Conservation (phyloP, 2,888 invertebrate genomes). For the Schizotus pectinicornis region DNA sequence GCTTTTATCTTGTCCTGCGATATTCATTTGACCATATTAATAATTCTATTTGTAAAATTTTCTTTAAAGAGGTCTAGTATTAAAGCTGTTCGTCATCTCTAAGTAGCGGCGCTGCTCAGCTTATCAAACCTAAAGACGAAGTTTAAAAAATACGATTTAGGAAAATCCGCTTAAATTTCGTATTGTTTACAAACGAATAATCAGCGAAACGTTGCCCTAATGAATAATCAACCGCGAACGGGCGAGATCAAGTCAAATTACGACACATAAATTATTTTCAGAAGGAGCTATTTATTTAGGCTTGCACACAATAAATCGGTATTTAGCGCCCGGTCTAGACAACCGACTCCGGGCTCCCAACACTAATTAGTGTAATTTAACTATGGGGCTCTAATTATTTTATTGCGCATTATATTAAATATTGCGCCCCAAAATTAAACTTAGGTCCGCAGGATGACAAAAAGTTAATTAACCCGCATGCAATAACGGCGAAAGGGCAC, state of each 20-base stretch:
- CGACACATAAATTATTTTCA: constrained; percentile 2
- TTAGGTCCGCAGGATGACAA: too few relatives aligned
- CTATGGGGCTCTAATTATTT: too few relatives aligned
- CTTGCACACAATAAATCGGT: neutral
- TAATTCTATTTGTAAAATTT: constrained; percentile 30
- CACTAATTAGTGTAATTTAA: too few relatives aligned
- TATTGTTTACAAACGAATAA: neutral
- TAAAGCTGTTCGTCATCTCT: constrained; percentile 15
- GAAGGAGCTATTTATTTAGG: neutral
- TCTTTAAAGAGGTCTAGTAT: constrained; percentile 15
- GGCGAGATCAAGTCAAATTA: neutral
- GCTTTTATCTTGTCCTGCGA: constrained; percentile 30
- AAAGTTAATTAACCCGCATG: too few relatives aligned
- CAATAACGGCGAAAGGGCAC: too few relatives aligned
- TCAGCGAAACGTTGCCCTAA: neutral
- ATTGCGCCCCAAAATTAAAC: too few relatives aligned
- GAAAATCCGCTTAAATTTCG: neutral
- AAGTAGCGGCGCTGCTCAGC: neutral
- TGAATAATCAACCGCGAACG: neutral
- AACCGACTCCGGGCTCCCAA: neutral
- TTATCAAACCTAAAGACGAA: neutral
- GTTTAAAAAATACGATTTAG: neutral
- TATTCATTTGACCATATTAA: constrained; percentile 32
- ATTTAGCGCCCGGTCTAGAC: neutral
- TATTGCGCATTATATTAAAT: too few relatives aligned